Evolutionary conservation across 2,797 vertebrate genomes (phyloP).

Genomic region (Aythya fuligula): DNA sequence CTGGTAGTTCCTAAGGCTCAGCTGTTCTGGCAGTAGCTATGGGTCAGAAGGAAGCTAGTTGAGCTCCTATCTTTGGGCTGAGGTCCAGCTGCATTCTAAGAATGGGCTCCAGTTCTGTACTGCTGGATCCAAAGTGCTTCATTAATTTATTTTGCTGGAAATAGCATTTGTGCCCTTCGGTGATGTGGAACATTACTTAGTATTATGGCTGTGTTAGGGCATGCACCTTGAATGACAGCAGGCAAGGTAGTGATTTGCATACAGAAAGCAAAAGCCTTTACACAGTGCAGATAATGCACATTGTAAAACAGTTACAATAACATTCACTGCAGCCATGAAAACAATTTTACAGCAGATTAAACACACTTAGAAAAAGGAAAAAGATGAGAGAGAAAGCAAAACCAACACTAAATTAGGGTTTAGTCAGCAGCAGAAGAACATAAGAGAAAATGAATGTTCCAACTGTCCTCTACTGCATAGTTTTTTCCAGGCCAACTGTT

Average conservation of each 20-base stretch:
- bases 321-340: slow-evolving; percentile 67
- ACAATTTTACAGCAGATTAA: slow-evolving; percentile 81
- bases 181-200: neutral
- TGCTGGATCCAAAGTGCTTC: neutral
- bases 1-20: neutral
- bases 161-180: neutral
- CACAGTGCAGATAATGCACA: slow-evolving; percentile 55
- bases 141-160: neutral
- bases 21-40: neutral
- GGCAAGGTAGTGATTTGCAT: slow-evolving; percentile 48
- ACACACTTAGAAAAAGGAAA: slow-evolving; percentile 65
- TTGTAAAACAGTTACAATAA: slow-evolving; percentile 72
- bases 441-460: neutral
- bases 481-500: neutral
- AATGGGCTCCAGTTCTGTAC: neutral
- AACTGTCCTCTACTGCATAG: neutral
- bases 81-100: neutral
- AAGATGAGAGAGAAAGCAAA: slow-evolving; percentile 54
- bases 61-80: neutral
- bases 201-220: neutral
- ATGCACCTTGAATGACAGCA: slow-evolving; percentile 20
- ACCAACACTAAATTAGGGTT: slow-evolving; percentile 52
- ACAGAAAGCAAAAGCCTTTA: slow-evolving; percentile 52
- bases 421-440: slow-evolving; percentile 29
- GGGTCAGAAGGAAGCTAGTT: neutral